phyloP scores from a whole-genome alignment of 2,888 invertebrate species.

The Griposia aprilina region DNA sequence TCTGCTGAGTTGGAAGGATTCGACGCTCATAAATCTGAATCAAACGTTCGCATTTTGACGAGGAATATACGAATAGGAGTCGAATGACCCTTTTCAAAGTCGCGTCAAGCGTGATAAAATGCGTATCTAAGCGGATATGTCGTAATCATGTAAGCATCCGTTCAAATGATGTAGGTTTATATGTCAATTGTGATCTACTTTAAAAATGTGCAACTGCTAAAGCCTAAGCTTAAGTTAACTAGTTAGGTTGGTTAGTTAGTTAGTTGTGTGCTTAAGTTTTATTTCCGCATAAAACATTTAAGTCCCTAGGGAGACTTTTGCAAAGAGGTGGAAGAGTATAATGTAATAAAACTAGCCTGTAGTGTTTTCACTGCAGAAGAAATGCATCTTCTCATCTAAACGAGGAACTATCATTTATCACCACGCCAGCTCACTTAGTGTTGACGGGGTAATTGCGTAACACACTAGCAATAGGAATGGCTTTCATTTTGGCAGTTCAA shows the following conservation, averaged over 20 bases:
- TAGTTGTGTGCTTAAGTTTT: no score
- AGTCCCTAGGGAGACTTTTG: background rate
- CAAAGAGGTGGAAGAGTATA: background rate
- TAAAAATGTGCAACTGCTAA: no score
- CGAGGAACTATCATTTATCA: background rate
- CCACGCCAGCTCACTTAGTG: background rate
- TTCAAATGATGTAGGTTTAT: conserved; percentile 36
- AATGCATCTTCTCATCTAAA: background rate
- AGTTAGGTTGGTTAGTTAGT: no score
- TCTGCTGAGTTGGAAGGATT: conserved; percentile 70
- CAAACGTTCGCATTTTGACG: conserved; percentile 73
- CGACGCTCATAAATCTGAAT: conserved; percentile 78
- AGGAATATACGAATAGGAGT: conserved; percentile 65
- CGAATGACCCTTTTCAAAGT: conserved; percentile 78
- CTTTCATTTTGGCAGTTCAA: no score
- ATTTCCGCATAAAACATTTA: background rate
- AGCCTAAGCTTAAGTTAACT: no score
- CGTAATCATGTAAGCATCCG: conserved; percentile 49
- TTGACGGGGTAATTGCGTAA: background rate
- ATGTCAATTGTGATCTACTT: conserved; percentile 32
- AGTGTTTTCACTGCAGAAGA: background rate
- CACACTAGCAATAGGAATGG: no score
- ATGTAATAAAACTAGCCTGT: conserved; percentile 2
- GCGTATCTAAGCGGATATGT: conserved; percentile 54
- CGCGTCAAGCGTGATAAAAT: conserved; percentile 54